A percentile compares a stretch with the other conserved stretches of the same genome.
Evolutionary conservation across 2,797 vertebrate species (phyloP).

Genomic region (Gobio occitaniae): DNA sequence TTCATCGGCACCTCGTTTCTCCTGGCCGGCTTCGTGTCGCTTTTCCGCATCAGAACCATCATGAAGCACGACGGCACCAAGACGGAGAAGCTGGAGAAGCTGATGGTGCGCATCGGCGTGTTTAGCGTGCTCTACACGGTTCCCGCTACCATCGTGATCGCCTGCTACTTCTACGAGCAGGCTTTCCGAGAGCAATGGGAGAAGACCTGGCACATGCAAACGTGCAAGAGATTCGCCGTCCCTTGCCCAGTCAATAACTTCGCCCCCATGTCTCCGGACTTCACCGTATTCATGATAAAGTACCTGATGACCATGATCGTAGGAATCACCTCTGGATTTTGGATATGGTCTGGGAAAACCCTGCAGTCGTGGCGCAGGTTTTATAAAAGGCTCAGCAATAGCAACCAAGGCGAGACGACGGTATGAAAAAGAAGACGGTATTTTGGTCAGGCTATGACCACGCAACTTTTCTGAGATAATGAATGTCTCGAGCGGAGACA

Average conservation of each 20-base stretch:
- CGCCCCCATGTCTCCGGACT: constrained; percentile 94
- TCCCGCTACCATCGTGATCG: constrained; percentile 95
- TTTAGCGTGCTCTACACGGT: constrained; percentile 98
- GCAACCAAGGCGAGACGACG: constrained; percentile 96
- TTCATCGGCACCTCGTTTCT: constrained; percentile 99
- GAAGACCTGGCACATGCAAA: constrained; percentile 95
- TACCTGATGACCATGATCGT: constrained; percentile 99
- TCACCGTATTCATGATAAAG: constrained; percentile 99
- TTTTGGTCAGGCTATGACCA: constrained; percentile 43
- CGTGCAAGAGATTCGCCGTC: constrained; percentile 92
- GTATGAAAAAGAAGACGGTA: constrained; percentile 78
- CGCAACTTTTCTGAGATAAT: constrained; percentile 63
- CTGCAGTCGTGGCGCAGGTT: constrained; percentile 97
- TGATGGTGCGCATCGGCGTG: constrained; percentile 98
- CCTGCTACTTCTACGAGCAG: constrained; percentile 99
- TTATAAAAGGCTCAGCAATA: constrained; percentile 93
- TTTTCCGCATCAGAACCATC: constrained; percentile 97
- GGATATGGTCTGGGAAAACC: constrained; percentile 99
- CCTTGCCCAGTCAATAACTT: constrained; percentile 90
- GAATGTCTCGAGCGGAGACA: neutral
- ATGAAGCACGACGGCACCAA: constrained; percentile 99
- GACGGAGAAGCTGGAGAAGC: constrained; percentile 97
- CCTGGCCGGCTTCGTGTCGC: constrained; percentile 96
- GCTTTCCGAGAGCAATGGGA: constrained; percentile 97
- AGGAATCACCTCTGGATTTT: constrained; percentile 98